These are phyloP conservation scores for Lates japonicus DNA, from an alignment of 2,797 vertebrate species.

Conservation along the genomic window DNA sequence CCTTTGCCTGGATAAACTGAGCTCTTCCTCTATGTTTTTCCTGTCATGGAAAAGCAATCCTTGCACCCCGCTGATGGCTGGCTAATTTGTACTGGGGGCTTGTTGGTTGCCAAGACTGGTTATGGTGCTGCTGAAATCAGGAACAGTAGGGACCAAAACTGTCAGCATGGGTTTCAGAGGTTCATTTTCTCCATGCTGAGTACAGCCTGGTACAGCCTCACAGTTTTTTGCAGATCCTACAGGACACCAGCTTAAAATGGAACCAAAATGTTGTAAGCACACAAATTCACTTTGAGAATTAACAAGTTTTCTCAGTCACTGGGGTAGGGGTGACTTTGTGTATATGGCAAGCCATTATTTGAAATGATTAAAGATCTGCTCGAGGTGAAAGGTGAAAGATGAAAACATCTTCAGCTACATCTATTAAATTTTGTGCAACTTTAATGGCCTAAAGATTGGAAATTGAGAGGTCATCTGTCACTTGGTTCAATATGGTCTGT, in stretches of 20 bases:
- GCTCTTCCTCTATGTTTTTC: slow-evolving; percentile 57
- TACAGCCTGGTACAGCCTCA: slow-evolving; percentile 76
- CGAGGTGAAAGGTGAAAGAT: no score
- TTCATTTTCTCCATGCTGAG: slow-evolving; percentile 85
- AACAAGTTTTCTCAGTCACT: slow-evolving; percentile 10
- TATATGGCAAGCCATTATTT: slow-evolving; percentile 25
- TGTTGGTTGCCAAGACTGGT: slow-evolving; percentile 79
- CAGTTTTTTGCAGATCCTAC: slow-evolving; percentile 46
- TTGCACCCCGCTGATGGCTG: slow-evolving; percentile 69
- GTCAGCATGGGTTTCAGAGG: slow-evolving; percentile 80
- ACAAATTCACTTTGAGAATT: slow-evolving; percentile 37
- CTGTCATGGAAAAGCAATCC: slow-evolving; percentile 65
- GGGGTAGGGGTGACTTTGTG: slow-evolving; percentile 11
- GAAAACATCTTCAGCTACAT: slow-evolving; percentile 48
- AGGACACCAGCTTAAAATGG: slow-evolving; percentile 39
- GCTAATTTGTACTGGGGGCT: slow-evolving; percentile 79
- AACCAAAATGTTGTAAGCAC: slow-evolving; percentile 27
- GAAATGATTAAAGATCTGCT: slow-evolving; percentile 50
- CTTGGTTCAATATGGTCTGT: slow-evolving; percentile 46
- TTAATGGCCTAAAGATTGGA: slow-evolving; percentile 49
- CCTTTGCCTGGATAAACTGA: slow-evolving; percentile 52
- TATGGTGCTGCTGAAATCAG: slow-evolving; percentile 76
- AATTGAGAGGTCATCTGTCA: slow-evolving; percentile 60
- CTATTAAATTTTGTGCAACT: slow-evolving; percentile 46
- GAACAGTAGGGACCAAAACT: slow-evolving; percentile 82